Evolutionary conservation across 2,797 vertebrate species (phyloP).

Genomic region (Siniperca scherzeri): DNA sequence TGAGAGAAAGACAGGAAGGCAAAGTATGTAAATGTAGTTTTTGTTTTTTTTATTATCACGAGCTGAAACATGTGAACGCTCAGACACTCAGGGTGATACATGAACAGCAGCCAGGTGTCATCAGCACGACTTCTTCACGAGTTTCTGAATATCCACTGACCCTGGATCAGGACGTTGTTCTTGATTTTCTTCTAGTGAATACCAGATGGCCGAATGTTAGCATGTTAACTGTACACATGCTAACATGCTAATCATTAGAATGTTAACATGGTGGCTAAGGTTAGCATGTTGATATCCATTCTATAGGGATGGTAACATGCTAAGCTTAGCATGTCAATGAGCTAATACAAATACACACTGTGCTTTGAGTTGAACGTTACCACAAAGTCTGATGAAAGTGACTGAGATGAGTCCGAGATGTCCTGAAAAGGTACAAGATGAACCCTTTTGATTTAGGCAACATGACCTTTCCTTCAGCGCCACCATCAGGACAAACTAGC

Average conservation of each 20-base stretch:
- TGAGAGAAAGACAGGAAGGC: not conserved
- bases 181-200: no score
- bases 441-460: not conserved
- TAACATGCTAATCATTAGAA: not conserved
- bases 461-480: not conserved
- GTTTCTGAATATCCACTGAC: no score
- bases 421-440: not conserved
- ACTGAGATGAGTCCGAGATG: not conserved
- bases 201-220: not conserved
- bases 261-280: not conserved
- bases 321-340: not conserved
- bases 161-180: no score
- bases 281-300: not conserved
- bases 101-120: no score
- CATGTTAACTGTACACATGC: not conserved
- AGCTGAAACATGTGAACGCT: not conserved
- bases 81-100: no score
- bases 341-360: not conserved
- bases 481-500: not conserved
- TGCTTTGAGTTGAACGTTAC: not conserved
- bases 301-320: not conserved
- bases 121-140: no score
- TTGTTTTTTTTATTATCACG: not conserved
- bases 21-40: not conserved
- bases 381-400: not conserved